Percentiles rank a stretch among this genome's conserved stretches.
Conservation (phyloP, 2,888 invertebrate genomes). For the Sesia apiformis region DNA sequence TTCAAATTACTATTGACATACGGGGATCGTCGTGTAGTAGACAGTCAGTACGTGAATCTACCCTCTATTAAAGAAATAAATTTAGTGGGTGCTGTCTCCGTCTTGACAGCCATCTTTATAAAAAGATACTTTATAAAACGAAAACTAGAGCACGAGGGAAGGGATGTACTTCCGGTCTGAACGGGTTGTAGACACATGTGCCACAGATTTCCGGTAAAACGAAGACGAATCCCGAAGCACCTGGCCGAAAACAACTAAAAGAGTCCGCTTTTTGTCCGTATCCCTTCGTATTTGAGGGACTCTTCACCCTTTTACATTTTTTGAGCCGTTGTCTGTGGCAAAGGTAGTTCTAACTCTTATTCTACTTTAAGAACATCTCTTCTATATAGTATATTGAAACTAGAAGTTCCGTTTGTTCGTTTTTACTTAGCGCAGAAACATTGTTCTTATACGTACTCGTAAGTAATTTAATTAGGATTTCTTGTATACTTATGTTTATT, state of each 20-base stretch:
- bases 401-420: too few species aligned
- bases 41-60: too few species aligned
- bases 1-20: too few species aligned
- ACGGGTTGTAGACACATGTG: constrained; percentile 61
- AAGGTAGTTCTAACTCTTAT: not conserved
- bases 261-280: constrained; percentile 50
- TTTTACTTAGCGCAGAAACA: too few species aligned
- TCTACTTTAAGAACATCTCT: too few species aligned
- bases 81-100: too few species aligned
- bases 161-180: constrained; percentile 62
- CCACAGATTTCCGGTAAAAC: constrained; percentile 69
- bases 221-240: constrained; percentile 48
- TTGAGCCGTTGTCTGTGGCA: constrained; percentile 7
- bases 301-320: constrained; percentile 47
- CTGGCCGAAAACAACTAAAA: constrained; percentile 54
- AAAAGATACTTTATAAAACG: constrained; percentile 14
- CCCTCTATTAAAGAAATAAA: too few species aligned
- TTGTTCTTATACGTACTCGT: too few species aligned
- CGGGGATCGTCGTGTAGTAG: too few species aligned
- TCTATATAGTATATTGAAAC: too few species aligned
- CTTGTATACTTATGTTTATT: too few species aligned
- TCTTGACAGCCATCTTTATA: constrained; percentile 15
- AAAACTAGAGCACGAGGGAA: constrained; percentile 23
- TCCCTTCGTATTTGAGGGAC: constrained; percentile 51
- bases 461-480: too few species aligned